A percentile compares a stretch with the other conserved stretches of the same genome.
Evolutionary conservation across 2,888 invertebrate genomes (phyloP).

Genomic region (Agriotes lineatus): DNA sequence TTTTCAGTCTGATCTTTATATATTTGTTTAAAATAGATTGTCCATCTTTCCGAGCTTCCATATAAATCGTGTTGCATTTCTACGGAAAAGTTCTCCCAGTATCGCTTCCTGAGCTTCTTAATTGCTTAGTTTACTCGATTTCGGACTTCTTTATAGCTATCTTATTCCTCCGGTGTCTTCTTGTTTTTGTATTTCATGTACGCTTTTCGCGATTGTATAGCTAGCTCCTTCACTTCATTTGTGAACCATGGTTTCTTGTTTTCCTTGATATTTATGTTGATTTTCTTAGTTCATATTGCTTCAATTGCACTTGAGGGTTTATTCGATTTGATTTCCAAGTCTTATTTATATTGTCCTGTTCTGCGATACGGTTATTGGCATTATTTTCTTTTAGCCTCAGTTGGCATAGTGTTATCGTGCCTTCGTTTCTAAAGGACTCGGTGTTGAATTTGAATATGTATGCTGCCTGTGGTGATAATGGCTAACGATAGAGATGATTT

Average conservation of each 20-base stretch:
- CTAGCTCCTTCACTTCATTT: not conserved
- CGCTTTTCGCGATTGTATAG: not conserved
- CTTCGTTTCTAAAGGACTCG: not conserved
- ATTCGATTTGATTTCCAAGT: not conserved
- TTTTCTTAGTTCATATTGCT: not conserved
- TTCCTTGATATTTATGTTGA: not conserved
- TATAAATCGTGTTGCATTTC: not conserved
- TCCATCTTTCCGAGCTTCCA: not conserved
- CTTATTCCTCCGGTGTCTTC: too few relatives aligned
- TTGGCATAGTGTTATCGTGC: not conserved
- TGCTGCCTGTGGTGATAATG: too few relatives aligned
- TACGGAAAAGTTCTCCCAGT: not conserved
- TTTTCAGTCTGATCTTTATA: not conserved
- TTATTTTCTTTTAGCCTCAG: not conserved
- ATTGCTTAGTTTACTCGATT: not conserved
- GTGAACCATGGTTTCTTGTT: not conserved
- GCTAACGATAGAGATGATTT: too few relatives aligned
- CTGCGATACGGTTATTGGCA: not conserved
- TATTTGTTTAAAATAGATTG: not conserved
- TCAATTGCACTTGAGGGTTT: not conserved
- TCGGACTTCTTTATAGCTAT: not conserved
- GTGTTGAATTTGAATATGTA: not conserved
- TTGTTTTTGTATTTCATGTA: not conserved
- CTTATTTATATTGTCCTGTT: not conserved
- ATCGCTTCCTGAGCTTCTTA: not conserved